These are phyloP conservation scores for Typhlichthys subterraneus DNA, from an alignment of 2,797 vertebrate species.

Conservation along the genomic window DNA sequence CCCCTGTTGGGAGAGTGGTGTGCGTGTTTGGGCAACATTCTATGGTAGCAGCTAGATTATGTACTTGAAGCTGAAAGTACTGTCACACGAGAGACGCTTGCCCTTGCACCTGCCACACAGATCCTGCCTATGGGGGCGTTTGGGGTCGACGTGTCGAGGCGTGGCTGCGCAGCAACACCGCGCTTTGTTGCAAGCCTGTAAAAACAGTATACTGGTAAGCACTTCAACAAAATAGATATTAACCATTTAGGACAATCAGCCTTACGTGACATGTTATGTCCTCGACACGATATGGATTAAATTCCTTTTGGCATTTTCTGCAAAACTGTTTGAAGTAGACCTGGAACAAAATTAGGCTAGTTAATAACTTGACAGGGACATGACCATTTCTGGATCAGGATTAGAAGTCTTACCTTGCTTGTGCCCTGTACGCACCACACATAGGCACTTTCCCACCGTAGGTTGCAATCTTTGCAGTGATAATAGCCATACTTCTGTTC, in stretches of 20 bases:
- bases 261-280: conserved; percentile 94
- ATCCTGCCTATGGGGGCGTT: conserved; percentile 95
- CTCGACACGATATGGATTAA: conserved; percentile 96
- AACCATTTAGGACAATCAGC: too few relatives aligned
- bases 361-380: background rate
- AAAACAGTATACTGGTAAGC: background rate
- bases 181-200: conserved; percentile 90
- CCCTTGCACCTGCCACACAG: conserved; percentile 96
- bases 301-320: conserved; percentile 92
- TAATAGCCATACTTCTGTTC: conserved; percentile 98
- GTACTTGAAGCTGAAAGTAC: conserved; percentile 98
- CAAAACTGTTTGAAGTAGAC: conserved; percentile 98
- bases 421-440: conserved; percentile 98
- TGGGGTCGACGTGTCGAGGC: conserved; percentile 92
- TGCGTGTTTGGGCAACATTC: conserved; percentile 15
- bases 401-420: conserved; percentile 84
- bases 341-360: conserved; percentile 58
- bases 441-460: conserved; percentile 97
- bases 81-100: conserved; percentile 95
- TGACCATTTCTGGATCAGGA: background rate
- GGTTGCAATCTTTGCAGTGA: conserved; percentile 94
- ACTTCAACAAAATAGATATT: background rate
- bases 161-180: conserved; percentile 88
- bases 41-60: conserved; percentile 79
- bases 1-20: background rate